A percentile compares a stretch with the other conserved stretches of the same genome.
Evolutionary conservation across 2,888 invertebrate species (phyloP).

Genomic region (Chydorus sphaericus): DNA sequence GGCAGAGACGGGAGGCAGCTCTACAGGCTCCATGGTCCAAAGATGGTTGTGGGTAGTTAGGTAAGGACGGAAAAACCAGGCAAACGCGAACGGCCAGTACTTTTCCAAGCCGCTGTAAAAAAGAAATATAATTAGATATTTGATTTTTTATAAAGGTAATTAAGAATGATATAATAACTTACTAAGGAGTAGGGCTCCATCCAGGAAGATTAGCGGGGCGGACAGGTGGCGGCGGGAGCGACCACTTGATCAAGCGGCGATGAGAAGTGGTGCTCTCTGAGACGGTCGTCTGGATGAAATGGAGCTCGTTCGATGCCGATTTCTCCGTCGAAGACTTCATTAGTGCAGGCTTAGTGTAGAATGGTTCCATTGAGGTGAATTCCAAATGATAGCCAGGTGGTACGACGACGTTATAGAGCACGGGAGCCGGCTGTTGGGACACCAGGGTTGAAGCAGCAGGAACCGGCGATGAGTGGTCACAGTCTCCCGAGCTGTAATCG

Average conservation of each 20-base stretch:
- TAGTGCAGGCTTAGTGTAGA: no score
- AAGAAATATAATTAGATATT: background rate
- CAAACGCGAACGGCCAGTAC: background rate
- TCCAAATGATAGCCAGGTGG: no score
- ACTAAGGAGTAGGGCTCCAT: background rate
- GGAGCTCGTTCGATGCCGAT: no score
- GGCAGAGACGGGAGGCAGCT: background rate
- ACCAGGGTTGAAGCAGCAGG: no score
- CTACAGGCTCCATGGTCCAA: background rate
- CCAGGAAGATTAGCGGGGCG: background rate
- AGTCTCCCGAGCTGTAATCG: no score
- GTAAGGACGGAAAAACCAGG: background rate
- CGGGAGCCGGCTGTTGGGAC: no score
- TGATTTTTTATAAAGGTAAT: background rate
- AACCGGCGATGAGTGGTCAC: no score
- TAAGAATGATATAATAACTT: background rate
- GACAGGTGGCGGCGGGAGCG: background rate
- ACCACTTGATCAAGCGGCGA: background rate
- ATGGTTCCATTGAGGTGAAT: no score
- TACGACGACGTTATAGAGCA: no score
- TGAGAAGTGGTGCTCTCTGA: no score
- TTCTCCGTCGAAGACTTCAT: no score
- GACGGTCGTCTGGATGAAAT: no score
- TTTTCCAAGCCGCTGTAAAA: background rate
- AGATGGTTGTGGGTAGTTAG: background rate